Base-by-base conservation (phyloP, 2,888 invertebrate species). In the Blastobasis adustella region DNA sequence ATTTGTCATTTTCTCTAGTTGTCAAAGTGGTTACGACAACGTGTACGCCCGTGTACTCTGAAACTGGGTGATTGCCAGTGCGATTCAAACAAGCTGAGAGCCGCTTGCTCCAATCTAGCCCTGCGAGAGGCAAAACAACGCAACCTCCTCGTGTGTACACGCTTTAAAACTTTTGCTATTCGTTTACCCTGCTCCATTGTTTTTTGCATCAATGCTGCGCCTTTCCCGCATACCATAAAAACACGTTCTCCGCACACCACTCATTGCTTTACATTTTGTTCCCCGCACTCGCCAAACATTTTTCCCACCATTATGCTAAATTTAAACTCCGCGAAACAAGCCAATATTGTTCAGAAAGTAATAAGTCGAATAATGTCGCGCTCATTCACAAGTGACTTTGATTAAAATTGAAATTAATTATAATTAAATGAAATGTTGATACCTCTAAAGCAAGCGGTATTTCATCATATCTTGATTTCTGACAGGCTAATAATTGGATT, bases 41-140 rank as follows among this genome's bases (percentile, higher is more conserved):
- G 23, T 23, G 23, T 23, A 23, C 23, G 23, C 23, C 23, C 23
- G 23, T 23, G 23, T 23, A 23, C 23, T 23, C 23, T 23, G 23
- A 23, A 23, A 23, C 23, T 23, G 23, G 23, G 23, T 23, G 23
- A 23, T 23, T 23, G 23, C 23, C 23, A 23, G 23, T 23, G 23
- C 23, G 23, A 23, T 23, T 23, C 23, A 23, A 23, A 23, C 23
- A 23, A 23, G 23, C 23, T 23, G 23, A 23, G 23, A 23, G 23
- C 23, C 41, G n/a, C n/a, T 23, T 23, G 23, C 23, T 73, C 67
- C 76, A 76, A 76, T 77, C 69, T 65, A 58, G 61, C 56, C 66
- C 70, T 74, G 73, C 73, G 71, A 74, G 59, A 66, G 67, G 69
- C 69, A 73, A 78, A 67, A 71, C 63, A 69, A 70, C 69, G 64